Percentiles rank a stretch among this genome's conserved stretches.
Conservation (phyloP, 2,888 invertebrate species). For the Tuberolachnus salignus region DNA sequence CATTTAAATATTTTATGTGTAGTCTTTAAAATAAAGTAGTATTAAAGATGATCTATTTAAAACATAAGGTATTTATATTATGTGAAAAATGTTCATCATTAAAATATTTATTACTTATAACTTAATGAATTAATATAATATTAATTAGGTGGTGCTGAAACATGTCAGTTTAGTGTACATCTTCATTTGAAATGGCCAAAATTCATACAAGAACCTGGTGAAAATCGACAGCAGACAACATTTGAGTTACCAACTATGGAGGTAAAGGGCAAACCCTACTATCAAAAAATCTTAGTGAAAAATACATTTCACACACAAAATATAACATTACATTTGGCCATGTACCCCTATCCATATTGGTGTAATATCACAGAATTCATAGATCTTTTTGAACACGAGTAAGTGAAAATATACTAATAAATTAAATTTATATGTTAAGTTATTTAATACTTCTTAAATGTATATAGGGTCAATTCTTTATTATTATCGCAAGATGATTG, state of each 20-base stretch:
- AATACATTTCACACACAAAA: constrained; percentile 54
- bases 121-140: not conserved
- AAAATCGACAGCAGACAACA: constrained; percentile 53
- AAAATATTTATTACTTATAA: too few relatives aligned
- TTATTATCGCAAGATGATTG: constrained; percentile 47
- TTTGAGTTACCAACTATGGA: constrained; percentile 50
- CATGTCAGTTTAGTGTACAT: constrained; percentile 52
- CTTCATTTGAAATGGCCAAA: constrained; percentile 55
- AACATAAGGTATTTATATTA: too few relatives aligned
- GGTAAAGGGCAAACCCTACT: constrained; percentile 45
- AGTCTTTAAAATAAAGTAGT: too few relatives aligned
- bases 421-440: not conserved
- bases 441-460: not conserved
- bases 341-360: constrained; percentile 52
- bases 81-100: too few relatives aligned
- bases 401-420: not conserved
- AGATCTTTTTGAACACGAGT: constrained; percentile 51
- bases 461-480: constrained; percentile 44
- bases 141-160: constrained; percentile 46
- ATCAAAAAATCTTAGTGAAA: constrained; percentile 51
- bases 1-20: not conserved
- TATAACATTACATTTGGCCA: constrained; percentile 48
- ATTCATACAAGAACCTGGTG: constrained; percentile 53
- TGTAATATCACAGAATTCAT: constrained; percentile 52
- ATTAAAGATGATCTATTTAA: too few relatives aligned